These are phyloP conservation scores for Scaptomyza cyrtandrae DNA, from an alignment of 2,888 invertebrate species.

Conservation along the genomic window DNA sequence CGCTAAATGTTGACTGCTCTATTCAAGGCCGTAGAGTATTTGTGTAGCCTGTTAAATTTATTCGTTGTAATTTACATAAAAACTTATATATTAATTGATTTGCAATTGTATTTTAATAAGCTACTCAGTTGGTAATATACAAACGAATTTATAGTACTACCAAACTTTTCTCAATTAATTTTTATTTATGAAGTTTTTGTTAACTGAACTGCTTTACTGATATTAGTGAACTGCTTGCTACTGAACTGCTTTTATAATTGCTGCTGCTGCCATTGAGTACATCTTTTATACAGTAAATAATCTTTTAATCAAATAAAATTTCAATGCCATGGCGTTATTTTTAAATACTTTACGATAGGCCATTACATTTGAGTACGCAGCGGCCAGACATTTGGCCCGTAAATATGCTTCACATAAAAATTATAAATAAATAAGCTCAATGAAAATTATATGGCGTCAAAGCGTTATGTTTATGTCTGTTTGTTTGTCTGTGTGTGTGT, in stretches of 20 bases:
- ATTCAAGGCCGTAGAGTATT: neutral
- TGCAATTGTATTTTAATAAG: neutral
- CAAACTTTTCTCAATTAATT: too few species aligned
- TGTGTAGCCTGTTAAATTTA: too few species aligned
- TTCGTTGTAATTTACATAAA: neutral
- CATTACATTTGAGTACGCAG: constrained; percentile 24
- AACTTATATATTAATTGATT: neutral
- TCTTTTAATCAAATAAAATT: constrained; percentile 51
- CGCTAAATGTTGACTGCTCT: neutral
- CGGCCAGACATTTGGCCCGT: constrained; percentile 33
- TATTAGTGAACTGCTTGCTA: neutral
- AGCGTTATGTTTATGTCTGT: constrained; percentile 43
- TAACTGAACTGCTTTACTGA: neutral
- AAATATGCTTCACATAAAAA: constrained; percentile 47
- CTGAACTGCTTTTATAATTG: neutral
- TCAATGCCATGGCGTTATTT: constrained; percentile 57
- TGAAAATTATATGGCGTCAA: constrained; percentile 51
- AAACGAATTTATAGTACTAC: neutral
- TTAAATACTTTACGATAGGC: constrained; percentile 59
- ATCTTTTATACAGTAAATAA: constrained; percentile 7
- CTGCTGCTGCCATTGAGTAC: neutral
- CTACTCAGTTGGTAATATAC: neutral
- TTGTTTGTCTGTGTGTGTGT: neutral
- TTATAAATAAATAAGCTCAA: constrained; percentile 61
- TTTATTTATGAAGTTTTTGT: neutral